Base-by-base conservation (phyloP, 92 coral and sea anemone genomes). In the Virgularia gustaviana region DNA sequence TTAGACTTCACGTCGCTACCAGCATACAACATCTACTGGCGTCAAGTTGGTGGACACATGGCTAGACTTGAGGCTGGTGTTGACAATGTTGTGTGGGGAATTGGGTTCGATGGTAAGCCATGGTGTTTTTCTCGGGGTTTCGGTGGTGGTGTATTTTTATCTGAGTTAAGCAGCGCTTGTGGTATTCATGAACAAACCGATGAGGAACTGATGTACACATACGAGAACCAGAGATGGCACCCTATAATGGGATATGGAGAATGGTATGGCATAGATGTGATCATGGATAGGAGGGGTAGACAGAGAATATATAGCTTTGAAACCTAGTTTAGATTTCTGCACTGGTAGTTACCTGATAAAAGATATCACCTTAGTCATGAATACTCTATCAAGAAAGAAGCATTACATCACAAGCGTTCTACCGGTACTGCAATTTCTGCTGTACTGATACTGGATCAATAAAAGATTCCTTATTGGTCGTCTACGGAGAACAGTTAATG, bases 191-290 rank as follows among this genome's bases (percentile, higher is more conserved):
- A 83, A 43, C 97, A 91, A 54, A 90, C 85, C 44, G 97, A 91
- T 58, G 83, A 76, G 35, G 86, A 84, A 52, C 77, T 80, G 32
- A 88, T 86, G 38, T 79, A 81, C 73, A 86, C 90, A 5, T 91
- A 89, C 28, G 97, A 91, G 64, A 91, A 91, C 65, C 96, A 91
- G 78, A 85, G 97, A 31, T 91, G 97, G 97, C 89, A 89, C 57
- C 97, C 97, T 9, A 52, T 89, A 13, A 87, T 86, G 60, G 96
- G 96, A 20, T 91, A 63, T 85, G 90, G 96, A 4, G 96, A 85
- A 78, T 89, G 97, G 97, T 91, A 33, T 67, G 88, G 55, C n/a
- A n/a, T n/a, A n/a, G 58, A 52, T 1, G 31, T 3, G 31, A 52
- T 28, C 30, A 12, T 1, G 58, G 58, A 2, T 12, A 22, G 58